These are phyloP conservation scores for Argyrosomus regius DNA, from an alignment of 2,797 vertebrate species.

Conservation along the genomic window DNA sequence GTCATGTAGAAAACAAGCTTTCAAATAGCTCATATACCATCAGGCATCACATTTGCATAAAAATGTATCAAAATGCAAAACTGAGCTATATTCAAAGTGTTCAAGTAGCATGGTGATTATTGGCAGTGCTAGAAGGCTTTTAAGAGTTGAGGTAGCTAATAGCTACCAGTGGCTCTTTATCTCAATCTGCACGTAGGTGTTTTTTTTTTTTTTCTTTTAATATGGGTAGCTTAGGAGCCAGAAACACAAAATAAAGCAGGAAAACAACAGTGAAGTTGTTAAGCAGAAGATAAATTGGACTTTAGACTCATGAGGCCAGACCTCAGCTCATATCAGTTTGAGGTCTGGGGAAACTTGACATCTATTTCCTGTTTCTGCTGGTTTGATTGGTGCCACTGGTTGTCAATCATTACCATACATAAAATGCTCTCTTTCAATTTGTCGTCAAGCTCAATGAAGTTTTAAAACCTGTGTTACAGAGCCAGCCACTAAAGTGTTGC, in stretches of 20 bases:
- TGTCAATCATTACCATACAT: not conserved
- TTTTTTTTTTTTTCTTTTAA: constrained; percentile 6
- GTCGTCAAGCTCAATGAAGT: too few relatives aligned
- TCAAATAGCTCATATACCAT: constrained; percentile 42
- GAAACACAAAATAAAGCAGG: not conserved
- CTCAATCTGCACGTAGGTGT: constrained; percentile 17
- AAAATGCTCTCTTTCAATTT: constrained; percentile 1
- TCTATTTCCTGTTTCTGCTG: constrained; percentile 6
- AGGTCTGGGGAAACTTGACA: constrained; percentile 26
- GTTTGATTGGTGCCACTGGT: constrained; percentile 4
- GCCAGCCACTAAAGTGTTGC: not conserved
- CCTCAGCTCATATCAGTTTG: constrained; percentile 10
- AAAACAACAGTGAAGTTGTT: constrained; percentile 9
- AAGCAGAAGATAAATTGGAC: constrained; percentile 1
- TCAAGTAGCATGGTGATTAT: constrained; percentile 42
- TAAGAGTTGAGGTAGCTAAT: constrained; percentile 39
- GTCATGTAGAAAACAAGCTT: constrained; percentile 42
- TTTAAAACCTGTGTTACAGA: too few relatives aligned
- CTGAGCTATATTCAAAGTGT: constrained; percentile 41
- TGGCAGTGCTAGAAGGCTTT: constrained; percentile 30
- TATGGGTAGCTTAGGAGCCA: not conserved
- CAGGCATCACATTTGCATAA: constrained; percentile 60
- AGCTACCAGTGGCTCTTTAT: constrained; percentile 11
- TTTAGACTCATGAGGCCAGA: not conserved
- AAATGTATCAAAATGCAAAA: constrained; percentile 65